Conservation (phyloP, 2,113 vertebrate genomes). For the Rostratula benghalensis region DNA sequence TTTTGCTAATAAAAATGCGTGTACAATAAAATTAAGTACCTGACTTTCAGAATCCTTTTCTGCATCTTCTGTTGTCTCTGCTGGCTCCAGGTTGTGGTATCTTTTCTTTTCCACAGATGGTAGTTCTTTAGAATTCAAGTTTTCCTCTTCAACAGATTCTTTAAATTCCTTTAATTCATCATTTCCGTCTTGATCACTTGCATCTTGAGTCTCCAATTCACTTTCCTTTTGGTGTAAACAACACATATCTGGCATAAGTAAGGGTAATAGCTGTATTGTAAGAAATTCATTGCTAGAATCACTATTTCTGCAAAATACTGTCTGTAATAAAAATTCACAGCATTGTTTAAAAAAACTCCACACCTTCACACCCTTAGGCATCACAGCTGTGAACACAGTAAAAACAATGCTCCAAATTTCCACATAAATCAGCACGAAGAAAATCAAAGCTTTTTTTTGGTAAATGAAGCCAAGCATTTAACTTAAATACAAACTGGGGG, state of each 20-base stretch:
- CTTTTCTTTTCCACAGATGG: constrained; percentile 68
- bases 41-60: constrained; percentile 78
- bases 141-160: constrained; percentile 77
- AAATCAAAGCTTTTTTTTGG: not conserved
- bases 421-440: not conserved
- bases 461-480: not conserved
- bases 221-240: constrained; percentile 78
- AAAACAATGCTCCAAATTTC: not conserved
- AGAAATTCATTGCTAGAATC: not conserved
- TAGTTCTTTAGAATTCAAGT: constrained; percentile 71
- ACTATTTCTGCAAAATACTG: not conserved
- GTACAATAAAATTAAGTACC: constrained; percentile 65
- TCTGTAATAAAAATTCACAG: not conserved
- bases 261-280: not conserved
- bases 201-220: constrained; percentile 81
- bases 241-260: constrained; percentile 53
- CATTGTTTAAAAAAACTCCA: not conserved
- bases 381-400: not conserved
- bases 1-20: not conserved
- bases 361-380: not conserved
- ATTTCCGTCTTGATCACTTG: constrained; percentile 80
- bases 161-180: constrained; percentile 80
- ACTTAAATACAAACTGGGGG: not conserved
- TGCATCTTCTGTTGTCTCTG: constrained; percentile 70
- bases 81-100: constrained; percentile 55